Evolutionary conservation across 2,113 vertebrate species (phyloP), one percentile per base, ranked within the genome.

Genomic region (Rhinichthys klamathensis): DNA sequence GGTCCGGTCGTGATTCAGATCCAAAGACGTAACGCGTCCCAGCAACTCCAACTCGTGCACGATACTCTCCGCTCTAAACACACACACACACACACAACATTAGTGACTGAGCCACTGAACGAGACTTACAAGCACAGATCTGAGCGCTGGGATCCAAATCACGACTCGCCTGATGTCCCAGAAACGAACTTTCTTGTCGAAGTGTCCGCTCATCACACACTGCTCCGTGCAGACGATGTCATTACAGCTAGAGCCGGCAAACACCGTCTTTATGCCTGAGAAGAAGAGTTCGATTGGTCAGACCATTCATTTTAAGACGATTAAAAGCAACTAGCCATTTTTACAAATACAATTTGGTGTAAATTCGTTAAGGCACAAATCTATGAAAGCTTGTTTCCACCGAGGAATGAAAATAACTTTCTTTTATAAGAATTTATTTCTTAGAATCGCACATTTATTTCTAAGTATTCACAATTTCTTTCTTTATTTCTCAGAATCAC

Each of bases 141-240:
- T 8, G 30, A 67, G 54, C 9, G 76, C 16, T 10, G 69, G 11
- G 7, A 6, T 38, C 32, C 41, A 49, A 27, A 25, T 46, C 72
- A 1, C 0, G 23, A 74, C 72, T 78, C 95, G 98, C 98, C 98
- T 96, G 92, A 99, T 99, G 89, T 99, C 98, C 98, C 98, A 99
- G 94, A 99, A 99, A 11, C 98, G 96, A 58, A 99, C 96, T 89
- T 99, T 99, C 96, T 99, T 99, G 84, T 99, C 98, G 56, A 99
- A 99, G 89, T 99, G 98, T 80, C 98, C 98, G 16, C 98, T 99
- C 97, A 99, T 99, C 18, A 99, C 98, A 88, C 98, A 99, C 83
- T 99, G 98, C 88, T 99, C 98, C 0, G 98, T 99, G 92, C 98
- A 99, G 11, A 98, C 97, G 0, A 99, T 97, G 89, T 99, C 98